phyloP scores from a whole-genome alignment of 2,113 vertebrate genomes.

The Spheniscus mendiculus region DNA sequence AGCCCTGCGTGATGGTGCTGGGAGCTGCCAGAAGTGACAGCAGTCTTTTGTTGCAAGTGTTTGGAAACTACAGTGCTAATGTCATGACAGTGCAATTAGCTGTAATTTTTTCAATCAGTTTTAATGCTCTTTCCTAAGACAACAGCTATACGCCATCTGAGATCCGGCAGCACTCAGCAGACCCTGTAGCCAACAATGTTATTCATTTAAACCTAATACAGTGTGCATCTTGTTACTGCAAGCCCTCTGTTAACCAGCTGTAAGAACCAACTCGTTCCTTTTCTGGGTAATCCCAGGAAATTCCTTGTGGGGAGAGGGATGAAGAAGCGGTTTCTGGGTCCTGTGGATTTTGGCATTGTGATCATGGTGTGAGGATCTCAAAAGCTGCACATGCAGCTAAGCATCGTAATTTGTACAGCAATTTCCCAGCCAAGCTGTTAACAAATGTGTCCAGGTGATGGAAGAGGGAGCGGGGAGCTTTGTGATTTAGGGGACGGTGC shows the following conservation, averaged over 20 bases:
- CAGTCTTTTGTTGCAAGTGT: background rate
- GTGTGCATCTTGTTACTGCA: background rate
- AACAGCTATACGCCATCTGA: background rate
- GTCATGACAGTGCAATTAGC: background rate
- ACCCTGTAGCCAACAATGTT: background rate
- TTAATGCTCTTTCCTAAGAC: background rate
- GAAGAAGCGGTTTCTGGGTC: background rate
- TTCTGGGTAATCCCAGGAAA: background rate
- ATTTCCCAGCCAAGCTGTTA: background rate
- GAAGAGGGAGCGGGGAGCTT: background rate
- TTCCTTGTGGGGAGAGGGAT: background rate
- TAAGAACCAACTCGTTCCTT: background rate
- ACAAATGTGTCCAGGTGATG: background rate
- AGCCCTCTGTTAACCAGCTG: background rate
- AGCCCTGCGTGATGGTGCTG: background rate
- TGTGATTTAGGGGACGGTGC: background rate
- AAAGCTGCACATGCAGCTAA: background rate
- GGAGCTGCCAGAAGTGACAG: background rate
- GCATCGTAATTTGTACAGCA: background rate
- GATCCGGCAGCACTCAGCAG: background rate
- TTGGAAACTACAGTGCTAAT: background rate
- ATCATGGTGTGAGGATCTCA: background rate
- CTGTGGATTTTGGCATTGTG: background rate
- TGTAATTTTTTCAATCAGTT: background rate
- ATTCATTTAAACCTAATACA: background rate